phyloP scores from a whole-genome alignment of 2,888 invertebrate species.

The Agriopis marginaria region DNA sequence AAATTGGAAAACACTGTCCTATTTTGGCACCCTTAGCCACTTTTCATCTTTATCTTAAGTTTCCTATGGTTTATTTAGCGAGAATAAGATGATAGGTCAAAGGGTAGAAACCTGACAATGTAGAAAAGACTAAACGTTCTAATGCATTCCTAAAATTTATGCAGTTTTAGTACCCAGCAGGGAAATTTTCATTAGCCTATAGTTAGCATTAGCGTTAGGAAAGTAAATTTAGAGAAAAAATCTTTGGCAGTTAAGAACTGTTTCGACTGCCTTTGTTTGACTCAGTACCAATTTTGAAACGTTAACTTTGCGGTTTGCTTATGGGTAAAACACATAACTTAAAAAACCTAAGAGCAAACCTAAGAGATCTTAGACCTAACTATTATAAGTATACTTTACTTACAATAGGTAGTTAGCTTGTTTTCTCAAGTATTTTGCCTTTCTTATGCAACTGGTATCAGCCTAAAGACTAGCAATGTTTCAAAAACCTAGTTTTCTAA shows the following conservation, averaged over 20 bases:
- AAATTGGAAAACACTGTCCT: no score
- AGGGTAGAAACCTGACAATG: no score
- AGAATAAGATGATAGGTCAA: no score
- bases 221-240: background rate
- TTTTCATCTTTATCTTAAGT: no score
- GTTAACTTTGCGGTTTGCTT: background rate
- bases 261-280: background rate
- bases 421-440: no score
- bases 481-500: no score
- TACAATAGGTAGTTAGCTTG: no score
- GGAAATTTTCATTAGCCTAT: background rate
- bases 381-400: background rate
- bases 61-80: no score
- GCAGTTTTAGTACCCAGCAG: constrained; percentile 12
- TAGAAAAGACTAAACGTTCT: no score
- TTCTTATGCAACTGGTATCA: no score
- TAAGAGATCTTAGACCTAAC: background rate
- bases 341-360: background rate
- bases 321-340: background rate
- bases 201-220: background rate
- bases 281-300: background rate
- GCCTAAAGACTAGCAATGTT: no score
- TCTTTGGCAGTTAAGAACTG: background rate
- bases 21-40: no score
- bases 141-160: background rate